These are phyloP conservation scores for Catharus bicknelli DNA, from an alignment of 2,113 vertebrate species.

Conservation along the genomic window DNA sequence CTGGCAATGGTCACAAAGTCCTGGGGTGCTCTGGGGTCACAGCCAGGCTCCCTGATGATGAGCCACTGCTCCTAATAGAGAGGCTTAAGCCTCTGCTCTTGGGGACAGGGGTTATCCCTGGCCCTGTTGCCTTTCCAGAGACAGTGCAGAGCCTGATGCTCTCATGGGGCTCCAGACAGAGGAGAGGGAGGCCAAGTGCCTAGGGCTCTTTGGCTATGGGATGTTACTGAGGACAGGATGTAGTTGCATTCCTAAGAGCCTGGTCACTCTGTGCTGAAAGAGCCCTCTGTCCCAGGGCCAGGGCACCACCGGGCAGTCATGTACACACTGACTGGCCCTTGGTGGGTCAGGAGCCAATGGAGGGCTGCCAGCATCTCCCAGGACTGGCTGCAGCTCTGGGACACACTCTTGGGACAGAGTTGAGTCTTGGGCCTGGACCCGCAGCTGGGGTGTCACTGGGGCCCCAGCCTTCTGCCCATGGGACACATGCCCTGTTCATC, in stretches of 20 bases:
- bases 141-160: not conserved
- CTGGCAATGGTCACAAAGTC: rapidly evolving
- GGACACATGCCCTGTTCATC: not conserved
- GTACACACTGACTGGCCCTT: not conserved
- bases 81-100: not conserved
- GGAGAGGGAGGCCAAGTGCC: not conserved
- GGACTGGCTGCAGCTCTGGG: not conserved
- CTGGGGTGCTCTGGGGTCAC: not conserved
- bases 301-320: not conserved
- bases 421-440: not conserved
- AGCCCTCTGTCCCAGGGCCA: not conserved
- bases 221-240: not conserved
- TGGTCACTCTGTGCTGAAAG: not conserved
- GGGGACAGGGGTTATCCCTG: not conserved
- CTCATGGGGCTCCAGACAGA: rapidly evolving
- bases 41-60: not conserved
- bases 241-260: not conserved
- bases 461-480: rapidly evolving
- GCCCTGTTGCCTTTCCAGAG: not conserved
- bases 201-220: rapidly evolving
- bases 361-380: not conserved
- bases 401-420: rapidly evolving
- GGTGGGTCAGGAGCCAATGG: not conserved
- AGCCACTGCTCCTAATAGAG: not conserved
- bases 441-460: rapidly evolving